Evolutionary conservation across 2,113 vertebrate genomes (phyloP).

Genomic region (Bombycilla garrulus): DNA sequence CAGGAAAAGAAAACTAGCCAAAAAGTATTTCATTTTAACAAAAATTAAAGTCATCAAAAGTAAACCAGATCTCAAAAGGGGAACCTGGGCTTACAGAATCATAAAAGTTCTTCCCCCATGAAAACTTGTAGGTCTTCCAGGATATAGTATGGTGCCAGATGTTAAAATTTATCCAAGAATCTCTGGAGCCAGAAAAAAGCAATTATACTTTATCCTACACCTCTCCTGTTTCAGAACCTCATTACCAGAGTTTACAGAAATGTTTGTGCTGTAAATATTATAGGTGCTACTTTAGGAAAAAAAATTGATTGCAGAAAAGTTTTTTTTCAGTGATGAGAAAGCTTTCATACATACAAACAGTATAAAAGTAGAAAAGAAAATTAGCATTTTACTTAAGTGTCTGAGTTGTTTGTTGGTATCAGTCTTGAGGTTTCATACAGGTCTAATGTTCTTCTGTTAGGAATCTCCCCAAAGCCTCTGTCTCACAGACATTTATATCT

Average conservation of each 20-base stretch:
- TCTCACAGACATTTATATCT: not conserved
- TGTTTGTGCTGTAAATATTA: slow-evolving; percentile 3
- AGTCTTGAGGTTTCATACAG: not conserved
- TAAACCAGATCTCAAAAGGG: not conserved
- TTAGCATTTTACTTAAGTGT: not conserved
- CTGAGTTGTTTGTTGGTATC: not conserved
- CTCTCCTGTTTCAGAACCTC: slow-evolving; percentile 24
- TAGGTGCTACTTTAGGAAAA: not conserved
- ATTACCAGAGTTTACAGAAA: slow-evolving; percentile 26
- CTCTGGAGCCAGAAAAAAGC: slow-evolving; percentile 27
- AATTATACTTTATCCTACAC: slow-evolving; percentile 27
- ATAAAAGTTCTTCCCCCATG: not conserved
- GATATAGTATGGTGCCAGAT: not conserved
- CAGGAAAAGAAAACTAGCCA: not conserved
- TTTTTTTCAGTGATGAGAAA: not conserved
- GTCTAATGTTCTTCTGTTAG: not conserved
- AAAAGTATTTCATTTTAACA: not conserved
- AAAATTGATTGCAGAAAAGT: not conserved
- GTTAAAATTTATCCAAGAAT: slow-evolving; percentile 18
- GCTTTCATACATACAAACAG: not conserved
- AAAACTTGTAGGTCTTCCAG: not conserved
- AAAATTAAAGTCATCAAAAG: not conserved
- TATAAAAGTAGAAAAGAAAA: not conserved
- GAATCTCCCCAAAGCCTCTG: not conserved
- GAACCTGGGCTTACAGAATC: not conserved